These are phyloP conservation scores for Pardalotus punctatus DNA, from an alignment of 2,113 vertebrate genomes.

Conservation along the genomic window DNA sequence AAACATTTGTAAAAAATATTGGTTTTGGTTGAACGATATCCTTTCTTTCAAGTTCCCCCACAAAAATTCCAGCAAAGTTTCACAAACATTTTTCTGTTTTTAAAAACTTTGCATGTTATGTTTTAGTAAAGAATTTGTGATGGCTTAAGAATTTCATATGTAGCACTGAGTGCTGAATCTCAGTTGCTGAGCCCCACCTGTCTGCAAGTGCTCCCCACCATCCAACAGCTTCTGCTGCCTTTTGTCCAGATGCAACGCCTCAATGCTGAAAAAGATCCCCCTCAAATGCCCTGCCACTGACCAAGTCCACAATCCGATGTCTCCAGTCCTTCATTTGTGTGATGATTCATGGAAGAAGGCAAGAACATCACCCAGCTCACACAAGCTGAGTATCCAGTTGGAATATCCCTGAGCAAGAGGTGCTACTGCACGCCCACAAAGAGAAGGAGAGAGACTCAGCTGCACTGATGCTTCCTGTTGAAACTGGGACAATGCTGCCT, in stretches of 20 bases:
- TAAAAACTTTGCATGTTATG: neutral
- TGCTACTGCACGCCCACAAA: neutral
- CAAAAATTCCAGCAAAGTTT: constrained; percentile 1
- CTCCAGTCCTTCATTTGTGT: neutral
- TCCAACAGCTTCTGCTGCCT: neutral
- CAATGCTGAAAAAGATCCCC: neutral
- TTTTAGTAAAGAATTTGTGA: neutral
- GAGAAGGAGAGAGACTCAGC: neutral
- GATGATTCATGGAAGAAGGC: neutral
- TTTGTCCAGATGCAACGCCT: neutral
- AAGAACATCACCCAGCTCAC: neutral
- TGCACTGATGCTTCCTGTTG: neutral
- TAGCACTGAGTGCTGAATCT: neutral
- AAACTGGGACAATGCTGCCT: neutral
- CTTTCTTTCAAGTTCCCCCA: neutral
- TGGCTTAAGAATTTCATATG: neutral
- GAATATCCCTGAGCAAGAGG: neutral
- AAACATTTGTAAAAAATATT: constrained; percentile 30
- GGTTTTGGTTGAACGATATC: constrained; percentile 21
- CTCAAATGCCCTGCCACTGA: neutral
- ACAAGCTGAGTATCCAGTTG: neutral
- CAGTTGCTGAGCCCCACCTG: neutral
- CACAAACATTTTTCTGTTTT: neutral
- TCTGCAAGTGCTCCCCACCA: neutral
- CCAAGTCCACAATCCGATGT: neutral